Percentiles rank a stretch among this genome's conserved stretches.
Evolutionary conservation across 2,797 vertebrate genomes (phyloP).

Genomic region (Loris lydekkerianus): DNA sequence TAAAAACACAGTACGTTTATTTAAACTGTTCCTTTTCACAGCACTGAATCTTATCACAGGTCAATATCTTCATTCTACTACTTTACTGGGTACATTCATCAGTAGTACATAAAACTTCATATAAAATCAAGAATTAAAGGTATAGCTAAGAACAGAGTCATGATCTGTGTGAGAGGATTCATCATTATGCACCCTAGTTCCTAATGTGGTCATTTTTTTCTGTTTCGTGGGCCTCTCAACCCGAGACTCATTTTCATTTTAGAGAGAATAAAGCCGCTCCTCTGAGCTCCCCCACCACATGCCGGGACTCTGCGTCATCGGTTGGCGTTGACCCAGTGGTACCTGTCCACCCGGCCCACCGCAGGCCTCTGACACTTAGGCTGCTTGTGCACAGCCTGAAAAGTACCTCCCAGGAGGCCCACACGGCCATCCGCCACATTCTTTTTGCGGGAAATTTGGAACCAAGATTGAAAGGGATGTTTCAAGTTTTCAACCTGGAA

Average conservation of each 20-base stretch:
- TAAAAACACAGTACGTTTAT: slow-evolving; percentile 81
- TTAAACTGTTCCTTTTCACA: slow-evolving; percentile 78
- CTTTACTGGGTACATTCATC: slow-evolving; percentile 29
- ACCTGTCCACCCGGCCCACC: slow-evolving; percentile 92
- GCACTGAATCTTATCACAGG: slow-evolving; percentile 71
- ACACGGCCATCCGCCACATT: slow-evolving; percentile 82
- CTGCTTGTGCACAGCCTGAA: slow-evolving; percentile 86
- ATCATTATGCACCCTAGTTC: not conserved
- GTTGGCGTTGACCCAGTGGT: slow-evolving; percentile 96
- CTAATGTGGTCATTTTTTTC: slow-evolving; percentile 50
- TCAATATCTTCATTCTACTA: slow-evolving; percentile 65
- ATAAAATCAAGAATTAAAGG: slow-evolving; percentile 78
- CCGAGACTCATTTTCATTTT: not conserved
- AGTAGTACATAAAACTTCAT: slow-evolving; percentile 72
- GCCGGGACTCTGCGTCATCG: slow-evolving; percentile 73
- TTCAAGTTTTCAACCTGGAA: slow-evolving; percentile 84
- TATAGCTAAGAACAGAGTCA: slow-evolving; percentile 66
- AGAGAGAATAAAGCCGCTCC: not conserved
- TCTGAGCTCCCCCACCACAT: not conserved
- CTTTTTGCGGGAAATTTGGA: slow-evolving; percentile 90
- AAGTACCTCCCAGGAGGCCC: slow-evolving; percentile 80
- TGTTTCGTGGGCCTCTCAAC: not conserved
- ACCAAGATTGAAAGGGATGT: slow-evolving; percentile 90
- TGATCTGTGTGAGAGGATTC: slow-evolving; percentile 25
- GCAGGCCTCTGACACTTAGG: slow-evolving; percentile 89